Conservation (phyloP, 1,140 invertebrate species). For the Temnothorax nylanderi region DNA sequence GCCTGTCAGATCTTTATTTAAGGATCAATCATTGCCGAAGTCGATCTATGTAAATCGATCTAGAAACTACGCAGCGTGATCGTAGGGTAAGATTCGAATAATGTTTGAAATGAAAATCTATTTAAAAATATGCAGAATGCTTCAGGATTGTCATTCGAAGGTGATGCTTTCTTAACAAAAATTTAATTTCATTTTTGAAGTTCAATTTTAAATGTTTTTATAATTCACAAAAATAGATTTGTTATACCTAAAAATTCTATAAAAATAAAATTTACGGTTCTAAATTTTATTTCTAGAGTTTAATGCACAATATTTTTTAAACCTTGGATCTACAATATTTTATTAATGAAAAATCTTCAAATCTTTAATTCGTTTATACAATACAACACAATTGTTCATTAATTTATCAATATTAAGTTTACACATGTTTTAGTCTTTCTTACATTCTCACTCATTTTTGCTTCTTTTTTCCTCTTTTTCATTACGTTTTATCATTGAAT, state of each 20-base stretch:
- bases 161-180: background rate
- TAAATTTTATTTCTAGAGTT: background rate
- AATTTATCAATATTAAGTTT: background rate
- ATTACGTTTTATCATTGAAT: background rate
- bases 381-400: background rate
- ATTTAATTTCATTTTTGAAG: background rate
- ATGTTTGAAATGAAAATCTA: background rate
- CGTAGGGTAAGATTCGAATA: background rate
- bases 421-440: background rate
- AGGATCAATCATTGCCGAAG: slow-evolving; percentile 40
- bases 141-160: background rate
- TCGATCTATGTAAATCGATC: slow-evolving; percentile 3
- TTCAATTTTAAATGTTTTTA: background rate
- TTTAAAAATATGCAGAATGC: background rate
- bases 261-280: background rate
- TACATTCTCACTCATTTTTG: background rate
- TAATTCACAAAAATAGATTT: background rate
- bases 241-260: background rate
- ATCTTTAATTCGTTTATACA: background rate
- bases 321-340: background rate
- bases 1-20: slow-evolving; percentile 48
- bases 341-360: background rate
- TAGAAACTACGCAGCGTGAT: background rate
- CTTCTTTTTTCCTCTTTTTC: background rate
- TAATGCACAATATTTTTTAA: background rate